A percentile compares a stretch with the other conserved stretches of the same genome.
These are phyloP conservation scores for Nothura maculosa DNA, from an alignment of 2,797 vertebrate species.

Conservation along the genomic window DNA sequence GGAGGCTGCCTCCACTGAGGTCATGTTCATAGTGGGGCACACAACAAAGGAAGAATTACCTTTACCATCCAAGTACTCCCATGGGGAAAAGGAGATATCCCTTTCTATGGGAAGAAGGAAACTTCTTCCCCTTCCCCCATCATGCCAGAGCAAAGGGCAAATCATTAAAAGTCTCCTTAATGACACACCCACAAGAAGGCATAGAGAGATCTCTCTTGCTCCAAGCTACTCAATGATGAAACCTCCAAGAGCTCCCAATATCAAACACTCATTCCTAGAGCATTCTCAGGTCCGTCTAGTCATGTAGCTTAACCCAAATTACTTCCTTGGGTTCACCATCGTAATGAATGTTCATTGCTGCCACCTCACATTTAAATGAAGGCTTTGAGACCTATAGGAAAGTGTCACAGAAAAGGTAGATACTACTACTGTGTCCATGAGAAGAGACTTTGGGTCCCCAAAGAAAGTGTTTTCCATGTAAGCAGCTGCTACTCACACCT, in stretches of 20 bases:
- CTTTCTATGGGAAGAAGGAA: neutral
- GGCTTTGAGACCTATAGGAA: neutral
- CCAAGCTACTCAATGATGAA: accelerated
- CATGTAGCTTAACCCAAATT: neutral
- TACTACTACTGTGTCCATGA: neutral
- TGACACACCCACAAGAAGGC: neutral
- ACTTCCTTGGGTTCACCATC: neutral
- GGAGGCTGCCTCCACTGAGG: neutral
- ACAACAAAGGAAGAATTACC: neutral
- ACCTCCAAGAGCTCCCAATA: accelerated
- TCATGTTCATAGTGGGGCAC: neutral
- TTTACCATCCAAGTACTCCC: neutral
- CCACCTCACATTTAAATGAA: neutral
- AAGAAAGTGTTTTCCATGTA: neutral
- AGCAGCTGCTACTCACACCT: accelerated
- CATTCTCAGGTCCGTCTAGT: neutral
- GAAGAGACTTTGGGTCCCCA: neutral
- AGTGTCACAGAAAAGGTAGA: too few relatives aligned
- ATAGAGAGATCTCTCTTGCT: neutral
- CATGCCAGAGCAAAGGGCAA: neutral
- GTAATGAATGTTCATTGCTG: neutral
- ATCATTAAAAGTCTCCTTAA: neutral
- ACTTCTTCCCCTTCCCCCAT: neutral
- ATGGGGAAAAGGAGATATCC: neutral
- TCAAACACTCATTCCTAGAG: accelerated